Conservation (phyloP, 2,113 vertebrate species). For the Bucco capensis region DNA sequence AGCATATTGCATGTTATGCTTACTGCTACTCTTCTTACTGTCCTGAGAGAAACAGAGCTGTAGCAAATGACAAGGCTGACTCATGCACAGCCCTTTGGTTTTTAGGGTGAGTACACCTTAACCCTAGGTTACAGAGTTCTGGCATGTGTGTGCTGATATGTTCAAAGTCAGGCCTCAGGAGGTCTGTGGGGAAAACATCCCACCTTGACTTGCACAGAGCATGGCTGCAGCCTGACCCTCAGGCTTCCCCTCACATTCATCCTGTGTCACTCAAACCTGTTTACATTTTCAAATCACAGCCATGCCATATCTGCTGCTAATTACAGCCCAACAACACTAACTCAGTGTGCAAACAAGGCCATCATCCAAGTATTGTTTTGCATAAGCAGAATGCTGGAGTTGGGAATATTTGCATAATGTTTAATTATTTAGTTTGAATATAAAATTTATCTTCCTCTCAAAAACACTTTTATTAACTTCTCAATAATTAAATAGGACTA, state of each 20-base stretch:
- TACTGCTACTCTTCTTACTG: background rate
- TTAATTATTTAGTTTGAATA: conserved; percentile 59
- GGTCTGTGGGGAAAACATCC: background rate
- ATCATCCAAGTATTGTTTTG: conserved; percentile 50
- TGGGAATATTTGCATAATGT: conserved; percentile 43
- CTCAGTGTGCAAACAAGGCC: conserved; percentile 19
- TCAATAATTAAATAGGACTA: conserved; percentile 55
- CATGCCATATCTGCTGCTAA: conserved; percentile 9
- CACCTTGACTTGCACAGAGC: fast-evolving
- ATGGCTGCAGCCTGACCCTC: background rate
- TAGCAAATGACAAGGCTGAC: background rate
- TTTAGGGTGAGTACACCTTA: background rate
- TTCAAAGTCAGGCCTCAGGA: background rate
- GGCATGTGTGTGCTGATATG: background rate
- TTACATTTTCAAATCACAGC: background rate
- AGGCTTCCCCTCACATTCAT: background rate
- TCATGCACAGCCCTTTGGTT: background rate
- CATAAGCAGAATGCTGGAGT: conserved; percentile 14
- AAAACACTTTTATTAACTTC: conserved; percentile 43
- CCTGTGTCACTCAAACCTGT: background rate
- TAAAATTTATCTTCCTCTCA: conserved; percentile 27
- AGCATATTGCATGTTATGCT: background rate
- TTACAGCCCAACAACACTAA: conserved; percentile 3
- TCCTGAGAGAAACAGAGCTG: background rate
- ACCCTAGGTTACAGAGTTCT: background rate